Conservation (phyloP, 2,113 vertebrate genomes). For the Vulpes vulpes region DNA sequence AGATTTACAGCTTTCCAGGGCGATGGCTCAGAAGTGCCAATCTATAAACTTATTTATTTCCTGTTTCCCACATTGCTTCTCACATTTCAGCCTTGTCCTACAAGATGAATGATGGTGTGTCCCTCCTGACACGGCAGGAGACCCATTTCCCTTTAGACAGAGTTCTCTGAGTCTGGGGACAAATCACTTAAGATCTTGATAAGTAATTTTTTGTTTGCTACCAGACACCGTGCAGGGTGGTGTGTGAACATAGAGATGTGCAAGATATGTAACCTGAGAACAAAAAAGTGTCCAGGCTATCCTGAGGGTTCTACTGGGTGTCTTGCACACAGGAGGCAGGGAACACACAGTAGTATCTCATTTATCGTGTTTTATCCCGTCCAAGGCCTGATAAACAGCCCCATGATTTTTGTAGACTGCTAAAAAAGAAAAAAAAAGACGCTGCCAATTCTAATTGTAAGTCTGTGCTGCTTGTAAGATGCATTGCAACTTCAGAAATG, state of each 20-base stretch:
- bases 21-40: not conserved
- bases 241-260: not conserved
- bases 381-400: not conserved
- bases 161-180: not conserved
- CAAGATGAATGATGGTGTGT: not conserved
- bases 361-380: not conserved
- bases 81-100: not conserved
- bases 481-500: not conserved
- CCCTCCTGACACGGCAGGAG: not conserved
- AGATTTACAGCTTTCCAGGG: not conserved
- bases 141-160: not conserved
- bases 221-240: not conserved
- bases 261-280: not conserved
- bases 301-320: rapidly evolving
- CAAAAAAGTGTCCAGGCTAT: not conserved
- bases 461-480: not conserved
- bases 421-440: not conserved
- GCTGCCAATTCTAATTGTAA: not conserved
- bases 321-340: rapidly evolving
- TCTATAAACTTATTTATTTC: not conserved
- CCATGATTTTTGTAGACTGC: not conserved
- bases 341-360: rapidly evolving
- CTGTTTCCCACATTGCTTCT: not conserved
- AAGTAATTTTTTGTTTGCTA: not conserved
- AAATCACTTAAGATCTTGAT: not conserved